phyloP scores from a whole-genome alignment of 1,140 invertebrate genomes.

The Lepidurus arcticus region DNA sequence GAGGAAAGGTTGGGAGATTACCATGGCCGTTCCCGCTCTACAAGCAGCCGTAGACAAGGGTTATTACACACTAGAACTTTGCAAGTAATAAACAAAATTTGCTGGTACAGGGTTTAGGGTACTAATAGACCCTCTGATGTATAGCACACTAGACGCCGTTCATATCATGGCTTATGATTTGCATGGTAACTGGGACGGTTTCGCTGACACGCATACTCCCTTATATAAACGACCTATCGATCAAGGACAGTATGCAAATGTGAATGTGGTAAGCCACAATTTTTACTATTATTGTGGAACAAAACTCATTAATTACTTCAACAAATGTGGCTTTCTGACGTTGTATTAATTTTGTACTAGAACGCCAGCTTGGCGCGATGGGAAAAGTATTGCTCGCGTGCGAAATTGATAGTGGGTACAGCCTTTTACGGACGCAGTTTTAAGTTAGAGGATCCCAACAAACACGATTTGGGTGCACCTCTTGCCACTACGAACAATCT shows the following conservation, averaged over 20 bases:
- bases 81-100: conserved; percentile 58
- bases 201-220: conserved; percentile 78
- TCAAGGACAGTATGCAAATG: conserved; percentile 77
- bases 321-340: neutral
- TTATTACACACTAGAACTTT: conserved; percentile 81
- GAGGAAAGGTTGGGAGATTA: conserved; percentile 71
- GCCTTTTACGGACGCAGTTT: conserved; percentile 80
- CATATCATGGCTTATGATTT: conserved; percentile 89
- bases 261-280: conserved; percentile 68
- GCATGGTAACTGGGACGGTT: conserved; percentile 85
- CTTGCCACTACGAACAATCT: conserved; percentile 70
- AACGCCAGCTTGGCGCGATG: conserved; percentile 76
- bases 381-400: conserved; percentile 74
- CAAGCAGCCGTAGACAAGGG: conserved; percentile 77
- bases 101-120: neutral
- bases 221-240: conserved; percentile 70
- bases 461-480: conserved; percentile 67
- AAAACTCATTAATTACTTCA: neutral
- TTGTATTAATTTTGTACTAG: conserved; percentile 47
- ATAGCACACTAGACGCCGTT: conserved; percentile 60
- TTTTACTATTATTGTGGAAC: conserved; percentile 31
- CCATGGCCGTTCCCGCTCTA: conserved; percentile 76
- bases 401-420: conserved; percentile 80
- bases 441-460: conserved; percentile 69
- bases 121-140: conserved; percentile 13